A percentile compares a stretch with the other conserved stretches of the same genome.
These are phyloP conservation scores for Nibea coibor DNA, from an alignment of 2,113 vertebrate genomes.

Conservation along the genomic window DNA sequence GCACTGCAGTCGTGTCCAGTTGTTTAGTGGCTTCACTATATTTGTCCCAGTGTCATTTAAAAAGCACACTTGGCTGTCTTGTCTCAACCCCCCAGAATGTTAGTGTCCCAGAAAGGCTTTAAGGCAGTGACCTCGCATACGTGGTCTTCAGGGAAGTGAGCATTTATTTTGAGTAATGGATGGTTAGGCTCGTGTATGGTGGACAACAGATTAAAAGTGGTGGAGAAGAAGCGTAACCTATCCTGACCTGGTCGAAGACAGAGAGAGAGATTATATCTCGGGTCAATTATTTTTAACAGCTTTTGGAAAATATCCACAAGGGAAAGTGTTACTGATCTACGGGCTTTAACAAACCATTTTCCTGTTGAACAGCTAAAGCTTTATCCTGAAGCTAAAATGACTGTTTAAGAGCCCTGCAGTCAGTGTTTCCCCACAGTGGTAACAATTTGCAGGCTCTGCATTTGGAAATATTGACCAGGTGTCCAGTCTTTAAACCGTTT, in stretches of 20 bases:
- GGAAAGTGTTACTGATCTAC: background rate
- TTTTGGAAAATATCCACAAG: background rate
- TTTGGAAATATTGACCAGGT: too few species aligned
- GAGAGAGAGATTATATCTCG: background rate
- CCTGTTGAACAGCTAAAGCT: background rate
- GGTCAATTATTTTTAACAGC: background rate
- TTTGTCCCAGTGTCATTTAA: conserved; percentile 33
- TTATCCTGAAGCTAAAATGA: background rate
- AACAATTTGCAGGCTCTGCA: background rate
- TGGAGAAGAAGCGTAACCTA: too few species aligned
- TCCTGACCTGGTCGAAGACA: too few species aligned
- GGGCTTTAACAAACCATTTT: background rate
- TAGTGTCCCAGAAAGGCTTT: background rate
- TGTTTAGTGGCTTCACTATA: conserved; percentile 17
- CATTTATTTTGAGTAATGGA: conserved; percentile 6
- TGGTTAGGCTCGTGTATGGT: background rate
- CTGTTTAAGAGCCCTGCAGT: background rate
- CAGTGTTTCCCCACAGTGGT: too few species aligned
- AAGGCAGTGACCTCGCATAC: conserved; percentile 7
- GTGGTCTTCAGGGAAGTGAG: conserved; percentile 2
- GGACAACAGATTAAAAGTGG: background rate
- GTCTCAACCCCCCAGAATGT: background rate
- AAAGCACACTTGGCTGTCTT: conserved; percentile 5
- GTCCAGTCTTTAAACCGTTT: background rate
- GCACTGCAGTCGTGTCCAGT: background rate